Conservation (phyloP, 23 tunicate species). For the Ascidia mentula region DNA sequence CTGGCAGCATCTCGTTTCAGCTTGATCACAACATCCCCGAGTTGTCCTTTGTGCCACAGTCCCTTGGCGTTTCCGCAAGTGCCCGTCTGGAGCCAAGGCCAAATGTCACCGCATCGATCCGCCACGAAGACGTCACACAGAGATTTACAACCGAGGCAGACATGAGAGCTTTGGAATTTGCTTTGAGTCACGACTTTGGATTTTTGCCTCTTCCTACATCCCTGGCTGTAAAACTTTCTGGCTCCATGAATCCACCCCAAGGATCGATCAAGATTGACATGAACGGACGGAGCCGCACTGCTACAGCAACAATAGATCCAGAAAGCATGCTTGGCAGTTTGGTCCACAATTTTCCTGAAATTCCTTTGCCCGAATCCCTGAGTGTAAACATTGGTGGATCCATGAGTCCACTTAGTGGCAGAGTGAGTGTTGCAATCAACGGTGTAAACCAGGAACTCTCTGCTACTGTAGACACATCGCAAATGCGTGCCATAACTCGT, state of each 20-base stretch:
- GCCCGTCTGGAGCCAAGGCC: constrained; percentile 21
- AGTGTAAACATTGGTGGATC: not conserved
- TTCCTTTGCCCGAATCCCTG: constrained; percentile 34
- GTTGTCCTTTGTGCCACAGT: constrained; percentile 28
- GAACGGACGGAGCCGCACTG: not conserved
- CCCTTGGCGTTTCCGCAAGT: constrained; percentile 39
- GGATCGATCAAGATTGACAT: constrained; percentile 9
- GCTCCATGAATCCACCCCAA: constrained; percentile 6
- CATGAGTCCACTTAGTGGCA: constrained; percentile 15
- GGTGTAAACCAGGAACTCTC: constrained; percentile 14
- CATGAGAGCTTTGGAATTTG: constrained; percentile 17
- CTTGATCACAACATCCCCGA: constrained; percentile 54
- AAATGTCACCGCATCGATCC: constrained; percentile 33
- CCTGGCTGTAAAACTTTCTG: constrained; percentile 20
- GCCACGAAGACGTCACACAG: constrained; percentile 16
- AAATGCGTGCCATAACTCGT: constrained; percentile 12
- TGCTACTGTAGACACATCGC: constrained; percentile 3
- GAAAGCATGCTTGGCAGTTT: constrained; percentile 16
- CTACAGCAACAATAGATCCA: constrained; percentile 23
- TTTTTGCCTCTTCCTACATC: constrained; percentile 42
- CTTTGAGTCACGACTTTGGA: constrained; percentile 40
- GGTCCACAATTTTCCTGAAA: constrained; percentile 13
- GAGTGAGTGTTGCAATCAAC: constrained; percentile 23
- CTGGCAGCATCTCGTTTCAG: constrained; percentile 45
- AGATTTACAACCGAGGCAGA: constrained; percentile 38